A percentile compares a stretch with the other conserved stretches of the same genome.
Evolutionary conservation across 2,113 vertebrate species (phyloP).

Genomic region (Coracopsis vasa): DNA sequence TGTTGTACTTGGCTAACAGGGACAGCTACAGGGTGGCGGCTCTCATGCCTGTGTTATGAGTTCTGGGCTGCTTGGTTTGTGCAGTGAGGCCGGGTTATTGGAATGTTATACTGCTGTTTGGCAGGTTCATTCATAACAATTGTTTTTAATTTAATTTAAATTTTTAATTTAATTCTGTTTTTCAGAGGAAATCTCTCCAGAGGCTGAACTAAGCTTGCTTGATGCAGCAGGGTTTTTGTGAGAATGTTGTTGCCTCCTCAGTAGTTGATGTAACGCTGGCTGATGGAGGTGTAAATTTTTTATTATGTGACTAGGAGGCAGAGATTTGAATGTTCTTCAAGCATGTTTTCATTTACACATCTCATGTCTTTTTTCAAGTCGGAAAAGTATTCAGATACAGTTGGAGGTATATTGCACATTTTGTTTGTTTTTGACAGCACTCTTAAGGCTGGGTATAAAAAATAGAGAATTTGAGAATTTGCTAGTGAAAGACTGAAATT

Average conservation of each 20-base stretch:
- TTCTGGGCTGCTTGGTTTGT: not conserved
- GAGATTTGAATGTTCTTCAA: not conserved
- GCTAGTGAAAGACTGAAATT: not conserved
- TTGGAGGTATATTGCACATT: not conserved
- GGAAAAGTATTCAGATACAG: not conserved
- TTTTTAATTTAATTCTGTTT: not conserved
- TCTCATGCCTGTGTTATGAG: fast-evolving
- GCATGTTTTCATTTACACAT: not conserved
- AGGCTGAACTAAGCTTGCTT: not conserved
- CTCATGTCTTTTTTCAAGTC: not conserved
- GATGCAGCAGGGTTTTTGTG: not conserved
- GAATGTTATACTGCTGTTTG: not conserved
- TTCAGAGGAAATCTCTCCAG: not conserved
- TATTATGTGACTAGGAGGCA: not conserved
- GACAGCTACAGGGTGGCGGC: not conserved
- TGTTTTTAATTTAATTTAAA: not conserved
- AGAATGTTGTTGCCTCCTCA: not conserved
- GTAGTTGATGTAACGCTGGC: not conserved
- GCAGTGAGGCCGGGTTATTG: not conserved
- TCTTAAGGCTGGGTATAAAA: not conserved
- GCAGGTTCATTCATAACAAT: not conserved
- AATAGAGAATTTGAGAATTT: not conserved
- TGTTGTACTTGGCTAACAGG: not conserved
- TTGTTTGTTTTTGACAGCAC: not conserved
- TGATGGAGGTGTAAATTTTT: not conserved